Evolutionary conservation across 1,140 invertebrate genomes (phyloP).

Genomic region (Homarus americanus): DNA sequence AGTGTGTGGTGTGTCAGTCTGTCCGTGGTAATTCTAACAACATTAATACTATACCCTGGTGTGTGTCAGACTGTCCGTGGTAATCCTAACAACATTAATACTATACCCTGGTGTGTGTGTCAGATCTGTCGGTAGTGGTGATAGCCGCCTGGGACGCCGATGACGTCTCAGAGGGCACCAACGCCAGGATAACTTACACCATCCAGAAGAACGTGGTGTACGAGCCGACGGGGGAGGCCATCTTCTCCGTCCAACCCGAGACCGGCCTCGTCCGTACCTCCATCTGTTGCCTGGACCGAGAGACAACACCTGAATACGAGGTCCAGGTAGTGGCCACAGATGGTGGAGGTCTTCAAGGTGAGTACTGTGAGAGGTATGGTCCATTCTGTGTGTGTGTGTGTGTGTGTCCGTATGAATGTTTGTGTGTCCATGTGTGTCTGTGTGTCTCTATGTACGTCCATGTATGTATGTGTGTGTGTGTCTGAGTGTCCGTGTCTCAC

Average conservation of each 20-base stretch:
- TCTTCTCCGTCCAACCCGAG: constrained; percentile 79
- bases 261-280: constrained; percentile 77
- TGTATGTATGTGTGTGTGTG: not conserved
- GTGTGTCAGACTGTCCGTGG: too few relatives aligned
- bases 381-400: not conserved
- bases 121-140: constrained; percentile 25
- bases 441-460: not conserved
- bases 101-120: too few relatives aligned
- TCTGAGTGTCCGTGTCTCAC: not conserved
- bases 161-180: constrained; percentile 28
- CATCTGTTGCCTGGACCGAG: constrained; percentile 72
- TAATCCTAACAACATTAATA: too few relatives aligned
- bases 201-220: constrained; percentile 77
- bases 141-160: constrained; percentile 31
- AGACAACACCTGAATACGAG: constrained; percentile 60
- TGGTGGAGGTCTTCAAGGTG: constrained; percentile 77
- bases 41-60: too few relatives aligned
- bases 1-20: too few relatives aligned
- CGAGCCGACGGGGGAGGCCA: constrained; percentile 76
- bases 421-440: not conserved
- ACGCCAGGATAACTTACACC: constrained; percentile 52
- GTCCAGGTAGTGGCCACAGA: constrained; percentile 76
- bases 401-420: not conserved
- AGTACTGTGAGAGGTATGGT: constrained; percentile 28
- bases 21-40: too few relatives aligned